These are phyloP conservation scores for Pangasius macronema DNA, from an alignment of 2,797 vertebrate species.

Conservation along the genomic window DNA sequence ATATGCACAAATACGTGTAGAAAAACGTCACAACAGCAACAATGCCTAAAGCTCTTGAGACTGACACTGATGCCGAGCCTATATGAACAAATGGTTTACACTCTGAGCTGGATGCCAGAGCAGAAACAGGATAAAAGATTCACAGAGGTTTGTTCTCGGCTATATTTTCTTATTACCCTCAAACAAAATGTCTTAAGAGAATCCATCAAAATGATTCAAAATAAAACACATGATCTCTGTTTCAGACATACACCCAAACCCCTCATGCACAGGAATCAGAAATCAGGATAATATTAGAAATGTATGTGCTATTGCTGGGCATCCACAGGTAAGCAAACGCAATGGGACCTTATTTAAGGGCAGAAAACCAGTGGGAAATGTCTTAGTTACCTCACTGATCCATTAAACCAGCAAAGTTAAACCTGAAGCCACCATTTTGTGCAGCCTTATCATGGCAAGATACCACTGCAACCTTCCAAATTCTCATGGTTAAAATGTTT, in stretches of 20 bases:
- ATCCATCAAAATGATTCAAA: neutral
- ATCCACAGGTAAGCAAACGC: neutral
- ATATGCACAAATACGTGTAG: neutral
- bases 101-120: neutral
- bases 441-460: neutral
- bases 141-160: neutral
- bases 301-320: neutral
- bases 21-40: neutral
- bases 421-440: slow-evolving; percentile 4
- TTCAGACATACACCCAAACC: neutral
- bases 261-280: neutral
- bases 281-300: slow-evolving; percentile 6
- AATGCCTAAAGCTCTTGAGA: slow-evolving; percentile 2
- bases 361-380: neutral
- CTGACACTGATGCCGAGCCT: neutral
- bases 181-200: neutral
- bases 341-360: neutral
- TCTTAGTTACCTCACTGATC: neutral
- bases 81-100: neutral
- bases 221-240: neutral
- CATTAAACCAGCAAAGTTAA: neutral
- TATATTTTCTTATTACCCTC: neutral
- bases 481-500: slow-evolving; percentile 49
- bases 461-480: slow-evolving; percentile 6
- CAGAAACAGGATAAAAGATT: neutral